phyloP scores from a whole-genome alignment of 2,113 vertebrate genomes.

The Microcebus jonahi region DNA sequence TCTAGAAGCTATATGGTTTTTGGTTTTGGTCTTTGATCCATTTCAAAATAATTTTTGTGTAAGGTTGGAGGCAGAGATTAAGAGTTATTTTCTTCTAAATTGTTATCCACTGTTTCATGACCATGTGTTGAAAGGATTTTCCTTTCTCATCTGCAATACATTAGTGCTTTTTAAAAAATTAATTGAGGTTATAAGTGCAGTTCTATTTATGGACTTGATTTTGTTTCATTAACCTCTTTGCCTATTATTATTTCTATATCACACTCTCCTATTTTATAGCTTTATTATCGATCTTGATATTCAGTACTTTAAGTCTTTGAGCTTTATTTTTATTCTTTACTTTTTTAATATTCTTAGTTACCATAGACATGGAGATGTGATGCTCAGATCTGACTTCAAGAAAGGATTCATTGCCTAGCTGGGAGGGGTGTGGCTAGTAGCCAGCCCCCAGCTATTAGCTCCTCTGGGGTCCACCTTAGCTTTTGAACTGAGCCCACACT shows the following conservation, averaged over 20 bases:
- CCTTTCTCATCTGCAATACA: background rate
- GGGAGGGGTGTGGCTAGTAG: background rate
- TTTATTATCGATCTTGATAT: background rate
- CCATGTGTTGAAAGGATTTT: background rate
- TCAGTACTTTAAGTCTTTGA: background rate
- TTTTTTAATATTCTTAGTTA: background rate
- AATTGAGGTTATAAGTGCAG: background rate
- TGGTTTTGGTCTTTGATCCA: slow-evolving; percentile 22
- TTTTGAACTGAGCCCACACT: background rate
- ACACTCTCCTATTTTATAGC: background rate
- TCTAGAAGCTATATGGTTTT: background rate
- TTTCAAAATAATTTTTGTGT: background rate
- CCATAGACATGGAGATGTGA: background rate
- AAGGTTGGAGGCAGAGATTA: slow-evolving; percentile 2
- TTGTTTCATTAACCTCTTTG: slow-evolving; percentile 23
- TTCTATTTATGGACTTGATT: background rate
- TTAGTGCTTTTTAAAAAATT: background rate
- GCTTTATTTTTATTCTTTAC: background rate
- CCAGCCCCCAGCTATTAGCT: background rate
- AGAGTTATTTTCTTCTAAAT: slow-evolving; percentile 47
- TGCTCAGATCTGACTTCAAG: background rate
- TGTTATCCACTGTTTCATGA: background rate
- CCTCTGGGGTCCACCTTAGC: background rate
- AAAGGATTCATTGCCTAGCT: background rate
- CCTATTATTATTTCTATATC: background rate